Conservation (phyloP, 2,113 vertebrate species). For the Pampusana beccarii region DNA sequence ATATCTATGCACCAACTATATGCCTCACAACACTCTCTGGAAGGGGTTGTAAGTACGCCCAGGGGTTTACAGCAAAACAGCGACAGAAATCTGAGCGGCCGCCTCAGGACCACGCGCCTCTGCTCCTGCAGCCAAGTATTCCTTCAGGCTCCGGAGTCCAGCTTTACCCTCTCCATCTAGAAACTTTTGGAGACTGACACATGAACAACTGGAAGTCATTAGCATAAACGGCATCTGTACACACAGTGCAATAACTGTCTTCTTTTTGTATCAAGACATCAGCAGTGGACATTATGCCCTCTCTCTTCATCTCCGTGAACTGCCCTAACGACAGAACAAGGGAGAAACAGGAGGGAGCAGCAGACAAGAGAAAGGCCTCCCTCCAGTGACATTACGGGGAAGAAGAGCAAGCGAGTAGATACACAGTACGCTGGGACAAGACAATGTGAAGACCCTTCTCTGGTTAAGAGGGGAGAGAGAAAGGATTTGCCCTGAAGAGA, state of each 20-base stretch:
- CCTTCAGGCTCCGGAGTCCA: not conserved
- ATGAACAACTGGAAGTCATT: not conserved
- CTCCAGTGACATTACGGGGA: slow-evolving; percentile 27
- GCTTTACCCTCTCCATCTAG: not conserved
- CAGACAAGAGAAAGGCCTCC: slow-evolving; percentile 43
- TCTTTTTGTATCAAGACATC: not conserved
- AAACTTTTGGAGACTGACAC: not conserved
- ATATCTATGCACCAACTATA: fast-evolving
- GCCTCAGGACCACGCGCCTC: not conserved
- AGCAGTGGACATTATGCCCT: not conserved
- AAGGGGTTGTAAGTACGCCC: not conserved
- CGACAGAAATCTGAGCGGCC: not conserved
- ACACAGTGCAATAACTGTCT: not conserved
- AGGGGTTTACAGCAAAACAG: not conserved
- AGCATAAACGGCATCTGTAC: not conserved
- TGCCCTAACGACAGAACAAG: not conserved
- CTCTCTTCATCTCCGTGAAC: not conserved
- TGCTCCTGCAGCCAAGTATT: not conserved
- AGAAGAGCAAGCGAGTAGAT: not conserved
- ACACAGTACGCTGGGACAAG: not conserved
- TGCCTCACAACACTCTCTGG: not conserved
- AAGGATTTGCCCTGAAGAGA: not conserved
- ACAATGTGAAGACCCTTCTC: not conserved
- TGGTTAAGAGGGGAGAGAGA: not conserved
- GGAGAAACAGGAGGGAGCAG: not conserved